Conservation (phyloP, 1,140 invertebrate genomes). For the Teleopsis dalmanni region DNA sequence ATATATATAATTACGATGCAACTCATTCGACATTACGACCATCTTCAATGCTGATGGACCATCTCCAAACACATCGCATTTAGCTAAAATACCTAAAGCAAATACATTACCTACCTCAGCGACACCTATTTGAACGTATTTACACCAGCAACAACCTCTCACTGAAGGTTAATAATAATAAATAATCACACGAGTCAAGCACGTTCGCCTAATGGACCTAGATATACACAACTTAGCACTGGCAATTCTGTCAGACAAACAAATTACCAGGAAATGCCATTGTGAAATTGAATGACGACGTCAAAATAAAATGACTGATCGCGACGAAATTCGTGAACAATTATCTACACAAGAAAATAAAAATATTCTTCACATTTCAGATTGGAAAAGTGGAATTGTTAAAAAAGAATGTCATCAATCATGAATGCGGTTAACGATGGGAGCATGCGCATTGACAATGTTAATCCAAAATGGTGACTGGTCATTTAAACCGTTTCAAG, state of each 20-base stretch:
- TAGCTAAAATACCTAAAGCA: conserved; percentile 60
- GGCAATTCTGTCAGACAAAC: conserved; percentile 48
- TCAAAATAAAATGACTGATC: conserved; percentile 99
- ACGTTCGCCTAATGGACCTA: conserved; percentile 70
- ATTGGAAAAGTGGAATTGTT: conserved; percentile 96
- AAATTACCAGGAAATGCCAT: conserved; percentile 86
- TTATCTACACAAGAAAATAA: conserved; percentile 94
- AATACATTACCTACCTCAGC: conserved; percentile 59
- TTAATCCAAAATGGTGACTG: conserved; percentile 69
- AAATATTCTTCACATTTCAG: conserved; percentile 89
- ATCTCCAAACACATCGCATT: conserved; percentile 22
- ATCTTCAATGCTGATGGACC: conserved; percentile 46
- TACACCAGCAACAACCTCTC: conserved; percentile 46
- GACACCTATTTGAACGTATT: conserved; percentile 54
- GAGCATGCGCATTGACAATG: conserved; percentile 95
- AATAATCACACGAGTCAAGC: conserved; percentile 74
- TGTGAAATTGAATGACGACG: conserved; percentile 97
- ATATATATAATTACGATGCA: conserved; percentile 63
- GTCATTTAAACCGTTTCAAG: conserved; percentile 76
- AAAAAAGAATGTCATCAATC: conserved; percentile 98
- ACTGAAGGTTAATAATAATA: conserved; percentile 65
- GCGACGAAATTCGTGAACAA: conserved; percentile 97
- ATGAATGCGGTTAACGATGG: conserved; percentile 96
- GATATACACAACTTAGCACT: conserved; percentile 72
- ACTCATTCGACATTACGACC: conserved; percentile 62